Conservation (phyloP, 2,888 invertebrate species). For the Dasypolia templi region DNA sequence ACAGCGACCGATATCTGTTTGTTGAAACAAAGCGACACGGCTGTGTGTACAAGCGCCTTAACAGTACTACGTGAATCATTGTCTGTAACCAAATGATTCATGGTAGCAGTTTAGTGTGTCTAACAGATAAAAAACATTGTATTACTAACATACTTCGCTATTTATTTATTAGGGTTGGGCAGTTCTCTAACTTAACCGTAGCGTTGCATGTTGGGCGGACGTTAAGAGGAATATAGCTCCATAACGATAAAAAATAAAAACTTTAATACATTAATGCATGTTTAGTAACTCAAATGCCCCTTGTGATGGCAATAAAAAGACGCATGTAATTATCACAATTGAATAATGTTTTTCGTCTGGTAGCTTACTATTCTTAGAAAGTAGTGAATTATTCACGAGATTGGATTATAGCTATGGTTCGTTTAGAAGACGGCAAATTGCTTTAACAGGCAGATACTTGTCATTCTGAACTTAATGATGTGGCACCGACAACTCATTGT, state of each 20-base stretch:
- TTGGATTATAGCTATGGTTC: slow-evolving; percentile 68
- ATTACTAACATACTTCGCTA: slow-evolving; percentile 29
- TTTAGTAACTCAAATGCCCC: slow-evolving; percentile 21
- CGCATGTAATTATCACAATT: slow-evolving; percentile 37
- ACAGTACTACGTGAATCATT: slow-evolving; percentile 33
- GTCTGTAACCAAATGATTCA: slow-evolving; percentile 39
- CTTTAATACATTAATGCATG: slow-evolving; percentile 40
- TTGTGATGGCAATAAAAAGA: slow-evolving; percentile 10
- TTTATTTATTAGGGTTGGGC: slow-evolving; percentile 10
- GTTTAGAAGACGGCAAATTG: slow-evolving; percentile 88
- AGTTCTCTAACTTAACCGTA: slow-evolving; percentile 13
- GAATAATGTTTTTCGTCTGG: slow-evolving; percentile 68
- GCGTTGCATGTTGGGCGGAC: slow-evolving; percentile 44
- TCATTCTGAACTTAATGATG: slow-evolving; percentile 82
- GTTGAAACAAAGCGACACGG: slow-evolving; percentile 39
- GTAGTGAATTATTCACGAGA: slow-evolving; percentile 59
- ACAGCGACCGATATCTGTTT: slow-evolving; percentile 27
- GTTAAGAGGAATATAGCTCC: slow-evolving; percentile 6
- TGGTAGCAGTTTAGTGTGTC: slow-evolving; percentile 42
- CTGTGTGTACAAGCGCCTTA: slow-evolving; percentile 50
- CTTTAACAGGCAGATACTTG: slow-evolving; percentile 78
- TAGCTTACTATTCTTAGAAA: slow-evolving; percentile 32
- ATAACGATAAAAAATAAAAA: neutral
- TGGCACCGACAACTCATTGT: slow-evolving; percentile 87
- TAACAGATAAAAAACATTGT: slow-evolving; percentile 68